Base-by-base conservation (phyloP, 2,888 invertebrate species). In the Drosophila infuscata region DNA sequence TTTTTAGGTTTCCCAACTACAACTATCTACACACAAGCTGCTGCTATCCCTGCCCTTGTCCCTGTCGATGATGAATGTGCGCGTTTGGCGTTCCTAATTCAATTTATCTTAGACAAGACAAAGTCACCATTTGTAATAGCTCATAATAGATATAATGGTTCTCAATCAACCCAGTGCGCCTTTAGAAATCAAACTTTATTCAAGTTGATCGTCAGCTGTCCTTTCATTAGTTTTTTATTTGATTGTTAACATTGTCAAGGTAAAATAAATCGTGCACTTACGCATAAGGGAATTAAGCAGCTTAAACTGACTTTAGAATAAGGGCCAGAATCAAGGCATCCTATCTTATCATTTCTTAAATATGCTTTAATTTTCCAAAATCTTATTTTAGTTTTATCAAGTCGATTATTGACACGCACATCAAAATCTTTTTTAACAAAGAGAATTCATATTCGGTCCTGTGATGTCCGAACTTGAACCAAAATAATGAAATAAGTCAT, bases 21-120 rank as follows among this genome's bases (percentile, higher is more conserved):
- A 54, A 77, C 86, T 85, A 82, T 86, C 86, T 83, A 85, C 88
- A 25, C 86, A 88, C 60, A 49, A 70, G 68, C 77, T 41, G 65
- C 41, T 25, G 51, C 49, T 51, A 32, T 57, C 41, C 35, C 25
- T 38, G 36, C 35, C 61, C 38, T 17, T 57, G 68, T 30, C 32
- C 25, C 36, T 56, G 61, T 54, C 32, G 59, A 83, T 87, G 87
- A 87, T 88, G 90, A 90, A 87, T 90, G 87, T 86, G 90, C 89
- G 81, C 83, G 83, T 72, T 79, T 72, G 81, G 73, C 83, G 89
- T 83, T 66, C 86, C 86, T 88, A 90, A 88, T 89, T 79, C 90
- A 90, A 90, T 88, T 88, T 83, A 90, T 88, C 76, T 86, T 88
- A 88, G 79, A 90, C 86, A 87, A 83, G 81, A 88, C 87, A 89